A percentile compares a stretch with the other conserved stretches of the same genome.
phyloP scores from a whole-genome alignment of 1,140 invertebrate genomes.

The Polypedilum vanderplanki region DNA sequence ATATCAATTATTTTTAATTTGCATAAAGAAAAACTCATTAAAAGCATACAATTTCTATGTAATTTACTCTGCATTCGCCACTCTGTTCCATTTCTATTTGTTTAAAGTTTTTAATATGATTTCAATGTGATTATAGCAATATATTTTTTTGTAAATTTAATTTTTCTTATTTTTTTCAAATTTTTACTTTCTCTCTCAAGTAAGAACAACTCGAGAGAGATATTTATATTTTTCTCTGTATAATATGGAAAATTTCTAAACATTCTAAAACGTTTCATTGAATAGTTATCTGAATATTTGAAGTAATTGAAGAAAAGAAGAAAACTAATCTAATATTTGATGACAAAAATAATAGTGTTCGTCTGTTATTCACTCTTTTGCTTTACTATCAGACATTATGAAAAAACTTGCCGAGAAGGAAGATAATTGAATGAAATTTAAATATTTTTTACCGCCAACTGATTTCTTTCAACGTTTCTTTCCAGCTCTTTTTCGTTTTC shows the following conservation, averaged over 20 bases:
- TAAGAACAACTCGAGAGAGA: not conserved
- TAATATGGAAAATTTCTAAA: not conserved
- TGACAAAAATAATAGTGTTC: not conserved
- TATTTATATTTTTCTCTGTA: not conserved
- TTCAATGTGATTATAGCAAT: not conserved
- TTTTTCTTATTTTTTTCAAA: not conserved
- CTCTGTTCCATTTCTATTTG: not conserved
- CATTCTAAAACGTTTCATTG: not conserved
- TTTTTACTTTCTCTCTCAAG: not conserved
- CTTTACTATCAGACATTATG: no score
- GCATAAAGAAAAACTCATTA: conserved; percentile 12
- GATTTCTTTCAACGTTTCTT: no score
- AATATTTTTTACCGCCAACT: no score
- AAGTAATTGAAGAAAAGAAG: not conserved
- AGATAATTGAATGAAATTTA: no score
- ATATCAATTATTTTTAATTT: not conserved
- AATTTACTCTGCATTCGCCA: not conserved
- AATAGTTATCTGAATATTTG: not conserved
- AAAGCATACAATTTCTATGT: not conserved
- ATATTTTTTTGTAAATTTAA: not conserved
- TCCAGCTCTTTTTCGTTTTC: no score
- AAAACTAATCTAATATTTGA: not conserved
- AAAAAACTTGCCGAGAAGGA: no score
- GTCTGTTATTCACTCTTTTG: no score
- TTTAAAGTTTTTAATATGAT: not conserved